phyloP scores from a whole-genome alignment of 2,113 vertebrate genomes.

The Phodopus roborovskii region DNA sequence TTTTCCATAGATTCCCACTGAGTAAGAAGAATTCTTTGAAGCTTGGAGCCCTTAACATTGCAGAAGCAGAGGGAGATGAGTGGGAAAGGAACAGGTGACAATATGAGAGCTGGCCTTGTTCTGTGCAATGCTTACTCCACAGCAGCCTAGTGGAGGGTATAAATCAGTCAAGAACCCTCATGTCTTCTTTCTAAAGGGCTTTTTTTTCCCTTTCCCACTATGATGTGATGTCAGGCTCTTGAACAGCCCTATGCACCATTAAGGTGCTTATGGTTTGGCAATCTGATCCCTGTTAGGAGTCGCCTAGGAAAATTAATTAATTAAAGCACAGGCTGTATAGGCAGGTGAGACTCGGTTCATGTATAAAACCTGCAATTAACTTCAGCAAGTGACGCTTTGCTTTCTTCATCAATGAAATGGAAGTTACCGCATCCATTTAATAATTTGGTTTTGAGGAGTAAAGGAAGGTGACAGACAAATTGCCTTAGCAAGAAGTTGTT shows the following conservation, averaged over 20 bases:
- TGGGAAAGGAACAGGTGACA: not conserved
- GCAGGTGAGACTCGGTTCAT: not conserved
- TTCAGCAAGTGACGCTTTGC: not conserved
- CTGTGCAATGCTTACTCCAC: not conserved
- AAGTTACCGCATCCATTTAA: not conserved
- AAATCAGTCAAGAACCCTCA: not conserved
- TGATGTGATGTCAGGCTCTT: not conserved
- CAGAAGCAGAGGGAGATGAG: not conserved
- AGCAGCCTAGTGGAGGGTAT: not conserved
- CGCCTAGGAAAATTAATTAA: not conserved
- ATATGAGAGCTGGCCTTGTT: not conserved
- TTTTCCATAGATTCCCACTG: not conserved
- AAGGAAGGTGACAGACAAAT: not conserved
- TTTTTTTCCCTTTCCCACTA: not conserved
- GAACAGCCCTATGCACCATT: not conserved
- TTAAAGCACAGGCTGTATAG: not conserved
- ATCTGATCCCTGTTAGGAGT: not conserved
- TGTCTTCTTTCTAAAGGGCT: not conserved
- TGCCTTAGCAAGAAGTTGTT: not conserved
- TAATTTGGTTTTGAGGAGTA: not conserved
- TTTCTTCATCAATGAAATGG: constrained; percentile 15
- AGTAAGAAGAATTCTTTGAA: not conserved
- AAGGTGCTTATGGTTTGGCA: not conserved
- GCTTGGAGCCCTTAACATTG: not conserved
- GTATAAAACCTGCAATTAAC: not conserved